Evolutionary conservation across 2,797 vertebrate genomes (phyloP).

Genomic region (Zenarchopterus dispar): DNA sequence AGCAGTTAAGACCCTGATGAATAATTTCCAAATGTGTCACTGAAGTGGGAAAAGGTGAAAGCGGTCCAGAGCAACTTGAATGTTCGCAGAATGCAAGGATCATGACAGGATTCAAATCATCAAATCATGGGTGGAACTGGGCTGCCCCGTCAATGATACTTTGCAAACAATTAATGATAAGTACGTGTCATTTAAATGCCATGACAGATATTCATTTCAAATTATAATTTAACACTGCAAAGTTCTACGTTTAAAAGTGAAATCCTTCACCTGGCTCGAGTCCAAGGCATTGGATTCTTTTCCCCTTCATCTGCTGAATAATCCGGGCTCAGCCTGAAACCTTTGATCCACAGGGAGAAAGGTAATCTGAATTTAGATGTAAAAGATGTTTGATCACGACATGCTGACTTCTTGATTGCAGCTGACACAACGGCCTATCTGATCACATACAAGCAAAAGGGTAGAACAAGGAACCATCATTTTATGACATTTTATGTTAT

Average conservation of each 20-base stretch:
- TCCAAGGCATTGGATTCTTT: conserved; percentile 43
- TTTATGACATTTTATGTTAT: conserved; percentile 21
- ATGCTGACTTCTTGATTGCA: conserved; percentile 38
- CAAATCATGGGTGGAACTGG: conserved; percentile 9
- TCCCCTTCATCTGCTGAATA: conserved; percentile 44
- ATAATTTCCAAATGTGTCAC: conserved; percentile 59
- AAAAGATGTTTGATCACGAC: conserved; percentile 56
- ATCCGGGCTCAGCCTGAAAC: conserved; percentile 43
- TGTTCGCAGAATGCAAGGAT: conserved; percentile 28
- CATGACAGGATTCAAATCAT: conserved; percentile 21
- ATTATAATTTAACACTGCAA: conserved; percentile 22
- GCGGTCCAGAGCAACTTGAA: conserved; percentile 15
- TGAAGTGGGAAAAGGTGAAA: conserved; percentile 37
- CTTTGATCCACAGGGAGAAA: conserved; percentile 64
- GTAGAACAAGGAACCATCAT: conserved; percentile 36
- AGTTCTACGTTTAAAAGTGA: conserved; percentile 42
- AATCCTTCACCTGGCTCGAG: conserved; percentile 44
- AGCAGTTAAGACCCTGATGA: conserved; percentile 65
- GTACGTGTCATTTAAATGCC: neutral
- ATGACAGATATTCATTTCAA: conserved; percentile 7
- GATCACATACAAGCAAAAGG: conserved; percentile 35
- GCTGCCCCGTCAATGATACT: conserved; percentile 14
- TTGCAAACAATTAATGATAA: conserved; percentile 22
- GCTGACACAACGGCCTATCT: conserved; percentile 42
- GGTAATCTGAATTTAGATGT: conserved; percentile 58